These are phyloP conservation scores for Pseudomyrmex gracilis DNA, from an alignment of 1,140 invertebrate species.

Conservation along the genomic window DNA sequence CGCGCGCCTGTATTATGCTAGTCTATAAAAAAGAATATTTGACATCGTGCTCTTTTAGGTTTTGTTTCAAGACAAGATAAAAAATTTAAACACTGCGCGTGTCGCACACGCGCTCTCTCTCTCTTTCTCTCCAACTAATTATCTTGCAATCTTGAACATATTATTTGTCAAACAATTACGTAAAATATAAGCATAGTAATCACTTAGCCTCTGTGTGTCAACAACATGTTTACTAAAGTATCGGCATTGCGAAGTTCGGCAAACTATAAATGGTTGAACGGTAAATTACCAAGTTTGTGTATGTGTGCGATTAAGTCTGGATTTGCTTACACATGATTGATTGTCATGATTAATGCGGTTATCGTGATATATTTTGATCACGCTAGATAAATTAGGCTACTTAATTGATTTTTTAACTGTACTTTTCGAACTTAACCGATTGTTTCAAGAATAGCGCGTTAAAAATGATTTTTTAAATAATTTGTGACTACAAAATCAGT, in stretches of 20 bases:
- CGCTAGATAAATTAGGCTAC: slow-evolving; percentile 38
- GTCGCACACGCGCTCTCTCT: too few species aligned
- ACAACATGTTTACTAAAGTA: slow-evolving; percentile 46
- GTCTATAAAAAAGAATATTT: too few species aligned
- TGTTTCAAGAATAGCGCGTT: slow-evolving; percentile 12
- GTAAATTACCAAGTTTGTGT: slow-evolving; percentile 41
- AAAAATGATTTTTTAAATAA: slow-evolving; percentile 13
- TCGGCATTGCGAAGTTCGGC: slow-evolving; percentile 29
- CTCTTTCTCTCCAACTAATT: not conserved
- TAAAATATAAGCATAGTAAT: not conserved
- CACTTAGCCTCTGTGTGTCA: not conserved
- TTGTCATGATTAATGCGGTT: slow-evolving; percentile 48
- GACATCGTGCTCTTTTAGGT: not conserved
- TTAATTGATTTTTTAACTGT: not conserved
- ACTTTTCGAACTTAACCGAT: slow-evolving; percentile 4
- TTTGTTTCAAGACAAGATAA: not conserved
- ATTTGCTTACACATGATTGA: slow-evolving; percentile 50
- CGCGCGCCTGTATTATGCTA: too few species aligned
- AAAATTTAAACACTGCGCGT: not conserved
- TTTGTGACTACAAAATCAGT: not conserved
- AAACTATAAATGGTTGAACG: slow-evolving; percentile 49
- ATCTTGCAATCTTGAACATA: not conserved
- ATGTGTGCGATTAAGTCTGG: not conserved
- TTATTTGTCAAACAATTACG: not conserved
- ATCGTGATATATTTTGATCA: slow-evolving; percentile 56